Conservation (phyloP, 1,140 invertebrate genomes). For the Dendrolimus kikuchii region DNA sequence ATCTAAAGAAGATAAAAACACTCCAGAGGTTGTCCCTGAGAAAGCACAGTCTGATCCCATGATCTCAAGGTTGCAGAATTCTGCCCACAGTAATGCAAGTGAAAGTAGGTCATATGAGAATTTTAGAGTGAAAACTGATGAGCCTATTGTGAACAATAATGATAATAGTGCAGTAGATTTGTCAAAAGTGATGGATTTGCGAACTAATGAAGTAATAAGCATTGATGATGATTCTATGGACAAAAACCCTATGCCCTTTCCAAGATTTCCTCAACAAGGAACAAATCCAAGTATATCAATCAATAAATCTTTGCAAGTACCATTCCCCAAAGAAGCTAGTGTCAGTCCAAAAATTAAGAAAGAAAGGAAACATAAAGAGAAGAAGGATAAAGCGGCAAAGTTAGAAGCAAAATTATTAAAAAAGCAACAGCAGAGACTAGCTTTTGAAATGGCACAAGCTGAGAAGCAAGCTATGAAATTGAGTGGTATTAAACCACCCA, state of each 20-base stretch:
- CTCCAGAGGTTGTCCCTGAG: constrained; percentile 65
- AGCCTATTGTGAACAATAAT: constrained; percentile 62
- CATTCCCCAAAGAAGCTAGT: constrained; percentile 60
- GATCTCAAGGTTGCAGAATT: constrained; percentile 63
- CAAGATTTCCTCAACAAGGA: constrained; percentile 25
- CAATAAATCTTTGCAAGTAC: constrained; percentile 53
- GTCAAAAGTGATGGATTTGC: constrained; percentile 60
- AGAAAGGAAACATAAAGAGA: constrained; percentile 78
- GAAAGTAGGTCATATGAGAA: constrained; percentile 32
- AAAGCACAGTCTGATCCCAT: constrained; percentile 67
- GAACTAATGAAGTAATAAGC: constrained; percentile 62
- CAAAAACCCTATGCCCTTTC: constrained; percentile 28
- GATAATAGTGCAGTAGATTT: constrained; percentile 65
- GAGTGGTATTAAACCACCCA: constrained; percentile 42
- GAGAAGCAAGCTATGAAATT: constrained; percentile 57
- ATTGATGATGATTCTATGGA: constrained; percentile 67
- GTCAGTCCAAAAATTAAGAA: constrained; percentile 72
- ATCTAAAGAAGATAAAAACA: constrained; percentile 77
- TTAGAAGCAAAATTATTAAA: constrained; percentile 63
- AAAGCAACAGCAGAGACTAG: constrained; percentile 59
- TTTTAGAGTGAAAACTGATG: constrained; percentile 43
- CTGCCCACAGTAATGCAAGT: constrained; percentile 36
- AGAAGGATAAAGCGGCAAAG: constrained; percentile 73
- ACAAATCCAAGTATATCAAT: constrained; percentile 45
- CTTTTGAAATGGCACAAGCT: constrained; percentile 51